phyloP scores from a whole-genome alignment of 2,113 vertebrate genomes.

The Alexandromys fortis region DNA sequence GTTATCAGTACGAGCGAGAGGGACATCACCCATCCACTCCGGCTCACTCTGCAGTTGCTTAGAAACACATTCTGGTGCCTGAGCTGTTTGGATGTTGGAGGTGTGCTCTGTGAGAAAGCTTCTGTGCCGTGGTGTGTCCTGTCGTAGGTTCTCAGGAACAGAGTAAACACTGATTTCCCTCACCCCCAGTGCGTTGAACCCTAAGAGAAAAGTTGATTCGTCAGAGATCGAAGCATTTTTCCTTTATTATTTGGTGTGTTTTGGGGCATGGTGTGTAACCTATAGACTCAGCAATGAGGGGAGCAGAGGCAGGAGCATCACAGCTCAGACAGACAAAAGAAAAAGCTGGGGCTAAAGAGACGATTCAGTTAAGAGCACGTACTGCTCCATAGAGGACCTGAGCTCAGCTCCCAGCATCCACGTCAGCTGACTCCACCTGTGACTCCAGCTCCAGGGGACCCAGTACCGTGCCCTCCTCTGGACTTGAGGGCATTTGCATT shows the following conservation, averaged over 20 bases:
- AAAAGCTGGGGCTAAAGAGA: neutral
- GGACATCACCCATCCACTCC: neutral
- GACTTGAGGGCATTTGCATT: neutral
- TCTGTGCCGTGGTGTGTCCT: neutral
- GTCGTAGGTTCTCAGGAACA: neutral
- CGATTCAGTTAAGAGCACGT: neutral
- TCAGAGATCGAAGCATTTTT: neutral
- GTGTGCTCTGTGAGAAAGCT: neutral
- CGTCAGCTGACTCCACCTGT: neutral
- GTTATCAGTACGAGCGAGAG: neutral
- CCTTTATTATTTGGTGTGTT: neutral
- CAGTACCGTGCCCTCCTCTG: neutral
- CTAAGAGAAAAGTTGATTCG: neutral
- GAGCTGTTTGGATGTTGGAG: neutral
- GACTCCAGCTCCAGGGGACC: neutral
- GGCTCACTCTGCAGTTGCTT: neutral
- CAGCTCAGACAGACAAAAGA: neutral
- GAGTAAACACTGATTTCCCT: conserved; percentile 15
- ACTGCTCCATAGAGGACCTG: neutral
- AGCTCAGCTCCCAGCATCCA: neutral
- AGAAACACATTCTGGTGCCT: neutral
- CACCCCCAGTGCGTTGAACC: neutral
- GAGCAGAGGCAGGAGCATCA: neutral
- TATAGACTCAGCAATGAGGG: neutral
- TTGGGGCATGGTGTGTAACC: neutral